Evolutionary conservation across 2,888 invertebrate genomes (phyloP), one percentile per base, ranked within the genome.

Genomic region (Punctoribates punctum): DNA sequence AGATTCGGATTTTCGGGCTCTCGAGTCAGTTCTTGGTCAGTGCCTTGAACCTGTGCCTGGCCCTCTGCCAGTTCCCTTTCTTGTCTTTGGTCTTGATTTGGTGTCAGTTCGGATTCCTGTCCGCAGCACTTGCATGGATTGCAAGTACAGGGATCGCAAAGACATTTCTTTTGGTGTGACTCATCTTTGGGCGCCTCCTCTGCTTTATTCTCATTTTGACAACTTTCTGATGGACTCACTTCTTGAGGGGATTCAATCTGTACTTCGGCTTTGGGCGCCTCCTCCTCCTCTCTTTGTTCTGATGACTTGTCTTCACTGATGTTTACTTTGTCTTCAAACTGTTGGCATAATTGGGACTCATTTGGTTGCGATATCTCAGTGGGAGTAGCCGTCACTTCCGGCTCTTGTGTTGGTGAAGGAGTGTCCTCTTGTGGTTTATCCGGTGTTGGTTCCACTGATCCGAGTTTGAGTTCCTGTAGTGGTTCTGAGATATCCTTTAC

Each of bases 81-180:
- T 6, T 60, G n/a, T 8, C 1, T n/a, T 57, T 57, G 57, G 23
- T 25, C 11, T 60, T 60, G 60, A 29, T 27, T 11, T 60, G 25
- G 27, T 27, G 11, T 60, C 62, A 65, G 2, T 5, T 34, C 57
- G 27, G 29, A 25, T 8, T 65, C 62, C 15, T 65, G 62, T 65
- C 3, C 4, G 6, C 42, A 42, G 13, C 70, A 70, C 3, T 23
- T 42, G 13, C 70, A 70, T 8, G 42, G 46, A 42, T 46, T 20
- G n/a, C 70, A 70, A 6, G 11, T n/a, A 42, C 70, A 70, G 20
- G 70, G 42, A 70, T 70, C 15, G 42, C 70, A 70, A 9, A 13
- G 11, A 42, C 70, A 70, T 15, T 70, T 70, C 65, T 29, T 34
- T 29, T 8, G 8, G 65, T 34, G 65, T 65, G 34, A 34, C 65